A percentile compares a stretch with the other conserved stretches of the same genome.
phyloP scores from a whole-genome alignment of 64 coral and sea anemone species.

The Porites australiensis region DNA sequence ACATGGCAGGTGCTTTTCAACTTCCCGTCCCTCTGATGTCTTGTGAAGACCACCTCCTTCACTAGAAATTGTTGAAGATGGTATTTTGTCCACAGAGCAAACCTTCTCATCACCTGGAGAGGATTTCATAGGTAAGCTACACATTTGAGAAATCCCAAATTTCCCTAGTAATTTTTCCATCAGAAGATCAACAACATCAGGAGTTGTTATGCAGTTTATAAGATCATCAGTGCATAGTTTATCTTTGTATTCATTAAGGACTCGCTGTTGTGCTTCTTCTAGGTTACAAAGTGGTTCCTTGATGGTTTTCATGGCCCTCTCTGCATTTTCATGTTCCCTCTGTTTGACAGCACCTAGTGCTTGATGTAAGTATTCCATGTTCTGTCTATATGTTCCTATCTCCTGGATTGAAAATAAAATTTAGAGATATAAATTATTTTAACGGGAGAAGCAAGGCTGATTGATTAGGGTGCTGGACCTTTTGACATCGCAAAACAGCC shows the following conservation, averaged over 20 bases:
- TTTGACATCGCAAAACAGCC: too few relatives aligned
- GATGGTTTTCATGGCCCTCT: background rate
- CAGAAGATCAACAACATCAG: conserved; percentile 54
- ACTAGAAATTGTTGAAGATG: background rate
- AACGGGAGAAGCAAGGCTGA: too few relatives aligned
- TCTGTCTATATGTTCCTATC: conserved; percentile 60
- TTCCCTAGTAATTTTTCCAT: conserved; percentile 46
- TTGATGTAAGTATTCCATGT: conserved; percentile 57
- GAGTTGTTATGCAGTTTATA: conserved; percentile 67
- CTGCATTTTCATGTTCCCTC: background rate
- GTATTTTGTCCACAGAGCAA: background rate
- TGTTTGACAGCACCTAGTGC: conserved; percentile 46
- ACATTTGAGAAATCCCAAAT: background rate
- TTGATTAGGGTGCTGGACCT: too few relatives aligned
- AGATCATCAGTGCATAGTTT: conserved; percentile 48
- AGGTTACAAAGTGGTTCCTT: background rate
- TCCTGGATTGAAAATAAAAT: conserved; percentile 23
- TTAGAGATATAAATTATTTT: too few relatives aligned
- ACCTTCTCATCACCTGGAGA: background rate
- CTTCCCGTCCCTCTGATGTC: background rate
- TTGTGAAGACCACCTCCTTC: background rate
- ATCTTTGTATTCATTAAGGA: background rate
- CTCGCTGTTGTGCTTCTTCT: background rate
- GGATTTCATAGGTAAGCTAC: background rate
- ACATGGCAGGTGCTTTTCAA: background rate